Percentiles rank a stretch among this genome's conserved stretches.
Conservation (phyloP, 2,113 vertebrate genomes). For the Mobula birostris region DNA sequence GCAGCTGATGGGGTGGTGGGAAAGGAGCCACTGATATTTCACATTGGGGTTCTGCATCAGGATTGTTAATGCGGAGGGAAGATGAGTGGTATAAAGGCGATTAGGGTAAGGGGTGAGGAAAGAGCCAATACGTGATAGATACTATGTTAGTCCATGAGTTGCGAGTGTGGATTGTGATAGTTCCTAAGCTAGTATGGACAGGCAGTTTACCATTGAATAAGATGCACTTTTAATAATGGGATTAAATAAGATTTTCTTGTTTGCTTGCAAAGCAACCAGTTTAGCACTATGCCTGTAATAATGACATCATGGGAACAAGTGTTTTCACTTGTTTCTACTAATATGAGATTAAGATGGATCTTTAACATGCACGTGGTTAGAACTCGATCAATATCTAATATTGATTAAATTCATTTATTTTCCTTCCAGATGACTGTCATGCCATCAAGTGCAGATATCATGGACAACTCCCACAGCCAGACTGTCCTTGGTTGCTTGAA, state of each 20-base stretch:
- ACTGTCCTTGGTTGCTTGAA: constrained; percentile 82
- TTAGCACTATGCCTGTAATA: not conserved
- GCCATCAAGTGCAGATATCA: constrained; percentile 71
- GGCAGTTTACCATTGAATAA: not conserved
- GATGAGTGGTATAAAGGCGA: too few species aligned
- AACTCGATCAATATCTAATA: not conserved
- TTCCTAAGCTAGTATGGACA: too few species aligned
- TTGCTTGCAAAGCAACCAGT: not conserved
- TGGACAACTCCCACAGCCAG: constrained; percentile 80
- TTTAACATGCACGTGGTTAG: not conserved
- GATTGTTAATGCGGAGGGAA: too few species aligned
- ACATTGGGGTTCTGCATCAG: too few species aligned
- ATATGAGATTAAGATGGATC: not conserved
- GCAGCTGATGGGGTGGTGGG: too few species aligned
- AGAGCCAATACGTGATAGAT: too few species aligned
- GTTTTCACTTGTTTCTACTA: not conserved
- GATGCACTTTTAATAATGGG: not conserved
- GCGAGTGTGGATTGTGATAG: too few species aligned
- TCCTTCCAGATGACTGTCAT: constrained; percentile 81
- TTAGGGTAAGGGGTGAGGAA: too few species aligned
- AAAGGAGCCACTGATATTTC: too few species aligned
- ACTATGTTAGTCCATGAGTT: too few species aligned
- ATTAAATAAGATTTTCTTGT: not conserved
- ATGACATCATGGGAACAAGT: not conserved
- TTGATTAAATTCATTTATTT: constrained; percentile 36